These are phyloP conservation scores for Pteronura brasiliensis DNA, from an alignment of 2,113 vertebrate genomes.

Conservation along the genomic window DNA sequence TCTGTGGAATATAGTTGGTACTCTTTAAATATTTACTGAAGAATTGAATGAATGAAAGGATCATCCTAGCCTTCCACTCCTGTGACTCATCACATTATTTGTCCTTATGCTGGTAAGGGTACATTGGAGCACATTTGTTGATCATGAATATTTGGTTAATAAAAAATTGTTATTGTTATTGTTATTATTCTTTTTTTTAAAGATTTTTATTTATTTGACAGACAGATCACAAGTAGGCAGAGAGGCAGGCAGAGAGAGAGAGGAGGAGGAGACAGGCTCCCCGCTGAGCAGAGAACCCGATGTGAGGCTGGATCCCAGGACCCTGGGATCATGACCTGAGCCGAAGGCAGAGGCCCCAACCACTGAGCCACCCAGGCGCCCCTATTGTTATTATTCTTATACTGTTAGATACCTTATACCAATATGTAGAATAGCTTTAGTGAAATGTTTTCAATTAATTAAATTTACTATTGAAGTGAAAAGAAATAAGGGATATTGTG, in stretches of 20 bases:
- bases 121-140: neutral
- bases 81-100: neutral
- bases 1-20: neutral
- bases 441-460: conserved; percentile 24
- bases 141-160: neutral
- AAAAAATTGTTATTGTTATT: neutral
- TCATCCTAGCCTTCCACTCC: neutral
- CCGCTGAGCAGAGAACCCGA: too few relatives aligned
- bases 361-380: too few relatives aligned
- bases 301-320: too few relatives aligned
- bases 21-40: neutral
- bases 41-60: neutral
- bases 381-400: neutral
- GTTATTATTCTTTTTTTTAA: neutral
- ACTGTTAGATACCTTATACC: neutral
- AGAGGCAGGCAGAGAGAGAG: too few relatives aligned
- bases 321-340: too few relatives aligned
- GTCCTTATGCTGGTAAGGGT: neutral
- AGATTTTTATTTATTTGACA: too few relatives aligned
- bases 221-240: too few relatives aligned
- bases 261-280: too few relatives aligned
- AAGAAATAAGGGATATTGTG: neutral
- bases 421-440: neutral
- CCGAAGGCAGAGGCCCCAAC: too few relatives aligned
- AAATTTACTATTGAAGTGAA: neutral